Percentiles rank a stretch among this genome's conserved stretches.
Conservation (phyloP, 2,888 invertebrate species). For the Leptogaster cylindrica region DNA sequence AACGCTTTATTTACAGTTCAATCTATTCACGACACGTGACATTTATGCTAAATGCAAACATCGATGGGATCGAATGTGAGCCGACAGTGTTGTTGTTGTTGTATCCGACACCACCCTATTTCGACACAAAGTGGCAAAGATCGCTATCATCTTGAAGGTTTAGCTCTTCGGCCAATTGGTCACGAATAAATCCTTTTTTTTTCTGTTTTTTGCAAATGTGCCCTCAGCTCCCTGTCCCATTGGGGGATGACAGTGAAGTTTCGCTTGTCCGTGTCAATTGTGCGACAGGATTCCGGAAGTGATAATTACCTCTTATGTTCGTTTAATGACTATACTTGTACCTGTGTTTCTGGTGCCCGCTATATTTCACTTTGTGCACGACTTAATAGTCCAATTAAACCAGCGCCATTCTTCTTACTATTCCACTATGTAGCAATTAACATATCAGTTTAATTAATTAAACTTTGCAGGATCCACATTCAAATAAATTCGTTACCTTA, state of each 20-base stretch:
- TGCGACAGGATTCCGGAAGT: too few relatives aligned
- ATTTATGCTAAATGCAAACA: conserved; percentile 44
- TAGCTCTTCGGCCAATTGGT: too few relatives aligned
- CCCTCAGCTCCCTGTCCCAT: too few relatives aligned
- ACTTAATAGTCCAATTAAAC: conserved; percentile 43
- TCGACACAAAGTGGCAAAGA: too few relatives aligned
- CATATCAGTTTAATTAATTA: conserved; percentile 48
- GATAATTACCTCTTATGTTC: too few relatives aligned
- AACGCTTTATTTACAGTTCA: conserved; percentile 53
- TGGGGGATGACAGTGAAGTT: too few relatives aligned
- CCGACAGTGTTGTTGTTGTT: background rate
- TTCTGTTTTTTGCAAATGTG: too few relatives aligned
- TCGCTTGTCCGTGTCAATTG: too few relatives aligned
- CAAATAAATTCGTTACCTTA: conserved; percentile 10
- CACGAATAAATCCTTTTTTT: too few relatives aligned
- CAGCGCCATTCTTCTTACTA: conserved; percentile 45
- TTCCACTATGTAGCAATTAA: conserved; percentile 43
- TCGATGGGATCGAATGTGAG: background rate
- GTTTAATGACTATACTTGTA: too few relatives aligned
- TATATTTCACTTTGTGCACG: background rate
- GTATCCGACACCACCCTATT: background rate
- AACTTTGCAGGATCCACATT: conserved; percentile 19
- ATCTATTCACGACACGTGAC: conserved; percentile 52
- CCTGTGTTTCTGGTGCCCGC: background rate
- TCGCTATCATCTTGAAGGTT: too few relatives aligned